These are phyloP conservation scores for Erebia aethiops DNA, from an alignment of 2,888 invertebrate genomes.

Conservation along the genomic window DNA sequence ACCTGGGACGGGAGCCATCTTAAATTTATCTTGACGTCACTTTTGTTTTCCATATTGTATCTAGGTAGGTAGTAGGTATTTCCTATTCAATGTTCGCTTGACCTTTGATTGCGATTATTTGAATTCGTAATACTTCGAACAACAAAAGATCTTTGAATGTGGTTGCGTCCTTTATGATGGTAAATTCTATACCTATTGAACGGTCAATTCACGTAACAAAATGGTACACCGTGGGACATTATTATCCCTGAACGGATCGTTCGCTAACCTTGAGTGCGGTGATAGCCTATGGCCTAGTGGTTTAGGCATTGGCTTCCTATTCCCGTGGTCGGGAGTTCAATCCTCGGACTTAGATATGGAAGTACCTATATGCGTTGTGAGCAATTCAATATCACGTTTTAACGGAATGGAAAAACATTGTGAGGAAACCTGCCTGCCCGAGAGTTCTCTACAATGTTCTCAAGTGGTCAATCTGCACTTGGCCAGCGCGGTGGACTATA, in stretches of 20 bases:
- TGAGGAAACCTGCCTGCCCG: no score
- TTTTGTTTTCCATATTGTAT: not conserved
- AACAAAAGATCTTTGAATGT: not conserved
- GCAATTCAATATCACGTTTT: no score
- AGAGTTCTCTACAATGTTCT: no score
- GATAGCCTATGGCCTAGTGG: no score
- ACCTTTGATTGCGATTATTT: not conserved
- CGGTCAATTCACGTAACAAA: slow-evolving; percentile 1
- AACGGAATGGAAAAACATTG: no score
- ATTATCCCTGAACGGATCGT: slow-evolving; percentile 5
- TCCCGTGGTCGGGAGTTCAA: no score
- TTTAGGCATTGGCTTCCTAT: no score
- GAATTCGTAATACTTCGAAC: not conserved
- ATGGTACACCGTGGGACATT: not conserved
- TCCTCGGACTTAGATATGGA: no score
- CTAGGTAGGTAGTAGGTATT: not conserved
- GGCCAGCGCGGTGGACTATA: no score
- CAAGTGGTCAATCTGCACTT: no score
- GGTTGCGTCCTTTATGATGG: not conserved
- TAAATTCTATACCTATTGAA: not conserved
- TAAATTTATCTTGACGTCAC: not conserved
- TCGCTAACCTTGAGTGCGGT: no score
- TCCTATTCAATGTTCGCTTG: not conserved
- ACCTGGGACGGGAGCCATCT: not conserved
- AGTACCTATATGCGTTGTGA: no score